Base-by-base conservation (phyloP, 2,797 vertebrate species). In the Macrochelys suwanniensis region DNA sequence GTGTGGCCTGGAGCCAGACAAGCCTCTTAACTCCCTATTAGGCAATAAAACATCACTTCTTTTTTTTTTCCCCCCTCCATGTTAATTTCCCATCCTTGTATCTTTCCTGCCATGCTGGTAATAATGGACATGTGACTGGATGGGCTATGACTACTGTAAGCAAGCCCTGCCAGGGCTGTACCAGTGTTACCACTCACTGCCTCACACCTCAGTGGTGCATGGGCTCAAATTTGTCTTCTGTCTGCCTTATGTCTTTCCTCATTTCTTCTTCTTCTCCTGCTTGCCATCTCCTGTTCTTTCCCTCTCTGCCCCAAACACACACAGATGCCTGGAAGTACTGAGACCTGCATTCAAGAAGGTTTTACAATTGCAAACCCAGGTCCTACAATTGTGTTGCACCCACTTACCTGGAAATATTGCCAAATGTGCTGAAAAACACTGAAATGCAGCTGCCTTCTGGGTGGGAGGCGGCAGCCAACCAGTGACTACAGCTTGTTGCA, bases 11-110 rank as follows among this genome's bases (percentile, higher is more conserved):
- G 33, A 1, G 59, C 88, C 89, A 90, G 59, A 89, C 86, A 80
- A 86, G 90, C 93, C 89, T 94, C 80, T 94, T 93, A 82, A 11
- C 92, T 97, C 86, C 88, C 90, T 90, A 33, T 91, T 95, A 89
- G 92, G 85, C 87, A 86, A 37, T 88, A 83, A 95, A 95, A 77
- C 78, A 93, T 92, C 94, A 94, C 54, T 84, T 74, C 76, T 33
- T 79, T 51, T 81, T 33, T 61, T 31, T 61, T 31, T 61, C 10
- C 9, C 8, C 33, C n/a, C 16, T 80, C 26, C 2, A 1, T 80
- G 37, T 65, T 89, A 45, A 16, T 94, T 95, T 94, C 54, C 92
- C 92, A 56, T 92, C 1, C 0, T 89, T 49, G 28, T 82, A 47
- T 84, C 92, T 90, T 93, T 84, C 77, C 84, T 1, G 0, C 83